Conservation (phyloP, 1,140 invertebrate genomes). For the Archivesica marissinica region DNA sequence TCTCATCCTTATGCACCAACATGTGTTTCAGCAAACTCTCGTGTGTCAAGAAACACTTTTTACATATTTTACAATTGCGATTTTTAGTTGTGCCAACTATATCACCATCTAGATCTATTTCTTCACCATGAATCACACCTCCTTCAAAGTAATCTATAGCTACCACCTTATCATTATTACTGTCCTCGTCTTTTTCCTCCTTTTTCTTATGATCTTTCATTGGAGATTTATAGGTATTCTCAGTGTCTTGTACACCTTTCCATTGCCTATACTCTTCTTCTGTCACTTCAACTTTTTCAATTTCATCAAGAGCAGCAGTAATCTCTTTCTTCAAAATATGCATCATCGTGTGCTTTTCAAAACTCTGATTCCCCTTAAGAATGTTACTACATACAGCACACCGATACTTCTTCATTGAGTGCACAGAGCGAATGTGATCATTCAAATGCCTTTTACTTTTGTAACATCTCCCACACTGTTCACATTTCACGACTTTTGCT, state of each 20-base stretch:
- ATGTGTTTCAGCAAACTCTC: slow-evolving; percentile 27
- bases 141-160: not conserved
- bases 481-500: slow-evolving; percentile 1
- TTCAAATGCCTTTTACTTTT: slow-evolving; percentile 40
- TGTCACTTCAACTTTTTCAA: not conserved
- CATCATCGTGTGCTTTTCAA: slow-evolving; percentile 37
- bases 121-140: not conserved
- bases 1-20: slow-evolving; percentile 1
- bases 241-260: not conserved
- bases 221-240: not conserved
- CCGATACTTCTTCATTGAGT: not conserved
- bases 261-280: not conserved
- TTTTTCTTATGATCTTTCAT: not conserved
- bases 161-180: not conserved
- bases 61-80: slow-evolving; percentile 35
- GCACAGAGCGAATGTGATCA: slow-evolving; percentile 44
- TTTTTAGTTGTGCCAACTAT: slow-evolving; percentile 1
- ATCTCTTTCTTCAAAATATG: slow-evolving; percentile 41
- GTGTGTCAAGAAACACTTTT: not conserved
- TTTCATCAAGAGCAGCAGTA: not conserved
- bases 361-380: slow-evolving; percentile 14
- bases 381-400: slow-evolving; percentile 13
- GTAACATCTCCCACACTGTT: slow-evolving; percentile 4
- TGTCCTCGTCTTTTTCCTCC: not conserved
- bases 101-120: not conserved